Base-by-base conservation (phyloP, 1,140 invertebrate genomes). In the Pseudomyrmex flavicornis region DNA sequence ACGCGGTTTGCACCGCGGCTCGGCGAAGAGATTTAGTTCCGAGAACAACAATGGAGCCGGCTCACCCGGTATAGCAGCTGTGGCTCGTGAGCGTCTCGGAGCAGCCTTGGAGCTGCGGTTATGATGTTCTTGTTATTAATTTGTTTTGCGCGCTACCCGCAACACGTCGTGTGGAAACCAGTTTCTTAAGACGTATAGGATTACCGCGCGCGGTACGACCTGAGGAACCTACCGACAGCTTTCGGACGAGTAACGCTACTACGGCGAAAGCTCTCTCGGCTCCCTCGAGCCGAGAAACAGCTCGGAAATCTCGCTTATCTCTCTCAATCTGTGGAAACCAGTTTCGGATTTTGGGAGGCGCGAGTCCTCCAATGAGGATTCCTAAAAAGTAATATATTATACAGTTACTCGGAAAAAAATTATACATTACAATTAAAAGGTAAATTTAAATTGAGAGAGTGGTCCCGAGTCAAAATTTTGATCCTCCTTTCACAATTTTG, bases 61-160 rank as follows among this genome's bases (percentile, higher is more conserved):
- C 83, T 88, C 86, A 88, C 85, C 86, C 86, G 82, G 86, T 88
- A 87, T 88, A 88, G 69, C 86, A 88, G 85, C 86, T 87, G 82
- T 61, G 85, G 74, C 87, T 86, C 84, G 86, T 66, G 86, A 88
- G 58, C 83, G 61, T 84, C 88, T 83, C 66, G 85, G 54, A 10
- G 70, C 88, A 90, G 84, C 89, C 89, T 90, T 90, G 89, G 82
- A 82, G 61, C 76, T 77, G 70, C 65, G 89, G 88, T 90, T 90
- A 90, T 90, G 89, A 90, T 90, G 89, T 87, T 90, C 89, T 90
- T 90, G 89, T 90, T 90, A 90, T 90, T 90, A 90, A 90, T 90
- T 90, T 90, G 89, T 90, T 90, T 90, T 90, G 89, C 89, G 79
- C 89, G 85, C 88, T 87, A 89, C 89, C 85, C 88, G 86, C 89